Conservation (phyloP, 2,797 vertebrate genomes). For the Meriones psammophilus region DNA sequence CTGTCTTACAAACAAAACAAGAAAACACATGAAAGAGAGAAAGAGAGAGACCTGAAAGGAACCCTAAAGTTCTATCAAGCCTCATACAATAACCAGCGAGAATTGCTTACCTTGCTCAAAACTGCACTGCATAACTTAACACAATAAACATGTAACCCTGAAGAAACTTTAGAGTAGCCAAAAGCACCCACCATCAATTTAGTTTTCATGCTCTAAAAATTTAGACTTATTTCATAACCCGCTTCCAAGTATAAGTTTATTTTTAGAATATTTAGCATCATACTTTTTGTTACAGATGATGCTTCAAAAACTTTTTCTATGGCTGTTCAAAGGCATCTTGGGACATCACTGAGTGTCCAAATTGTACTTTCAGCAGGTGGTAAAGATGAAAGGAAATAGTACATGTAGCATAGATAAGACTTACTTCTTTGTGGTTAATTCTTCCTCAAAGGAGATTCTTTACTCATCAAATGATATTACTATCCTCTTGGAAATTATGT, state of each 20-base stretch:
- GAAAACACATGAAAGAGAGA: background rate
- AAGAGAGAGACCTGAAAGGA: background rate
- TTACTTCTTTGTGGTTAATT: background rate
- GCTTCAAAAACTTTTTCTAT: background rate
- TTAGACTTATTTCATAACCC: slow-evolving; percentile 12
- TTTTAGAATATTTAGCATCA: slow-evolving; percentile 49
- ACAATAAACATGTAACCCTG: background rate
- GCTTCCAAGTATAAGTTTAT: slow-evolving; percentile 24
- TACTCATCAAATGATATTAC: background rate
- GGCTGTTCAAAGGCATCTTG: background rate
- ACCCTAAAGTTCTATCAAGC: slow-evolving; percentile 8
- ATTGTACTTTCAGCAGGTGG: background rate
- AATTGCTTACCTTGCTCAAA: slow-evolving; percentile 28
- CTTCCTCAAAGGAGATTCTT: background rate
- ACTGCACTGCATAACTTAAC: background rate
- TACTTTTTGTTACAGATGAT: slow-evolving; percentile 17
- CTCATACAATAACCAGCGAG: slow-evolving; percentile 19
- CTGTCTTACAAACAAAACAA: background rate
- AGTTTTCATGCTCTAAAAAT: slow-evolving; percentile 16
- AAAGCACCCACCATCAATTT: slow-evolving; percentile 4
- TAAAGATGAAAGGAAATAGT: slow-evolving; percentile 3
- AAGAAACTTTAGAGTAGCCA: background rate
- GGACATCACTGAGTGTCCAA: background rate
- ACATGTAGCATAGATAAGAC: background rate
- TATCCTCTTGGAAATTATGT: slow-evolving; percentile 22